phyloP scores from a whole-genome alignment of 2,797 vertebrate species.

The Kryptopterus vitreolus region DNA sequence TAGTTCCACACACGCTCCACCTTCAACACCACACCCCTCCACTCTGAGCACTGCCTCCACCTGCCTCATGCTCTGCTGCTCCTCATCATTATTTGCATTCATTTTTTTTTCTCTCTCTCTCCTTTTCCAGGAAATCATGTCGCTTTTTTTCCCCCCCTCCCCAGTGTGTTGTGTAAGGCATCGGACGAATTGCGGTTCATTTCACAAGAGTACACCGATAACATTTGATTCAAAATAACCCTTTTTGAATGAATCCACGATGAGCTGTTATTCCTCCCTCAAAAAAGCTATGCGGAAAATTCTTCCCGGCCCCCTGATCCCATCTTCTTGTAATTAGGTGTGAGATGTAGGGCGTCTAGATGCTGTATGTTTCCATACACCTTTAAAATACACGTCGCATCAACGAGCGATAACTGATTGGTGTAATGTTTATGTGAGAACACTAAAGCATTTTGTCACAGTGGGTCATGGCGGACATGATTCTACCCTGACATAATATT shows the following conservation, averaged over 20 bases:
- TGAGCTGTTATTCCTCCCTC: slow-evolving; percentile 51
- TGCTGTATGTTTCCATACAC: neutral
- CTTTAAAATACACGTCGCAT: neutral
- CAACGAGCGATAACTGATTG: too few relatives aligned
- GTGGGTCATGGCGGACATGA: neutral
- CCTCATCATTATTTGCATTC: slow-evolving; percentile 54
- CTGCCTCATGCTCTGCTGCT: slow-evolving; percentile 60
- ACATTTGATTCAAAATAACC: slow-evolving; percentile 19
- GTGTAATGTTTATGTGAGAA: neutral
- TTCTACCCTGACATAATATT: too few relatives aligned
- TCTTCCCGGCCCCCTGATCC: slow-evolving; percentile 15
- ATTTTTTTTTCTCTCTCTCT: neutral
- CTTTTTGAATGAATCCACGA: slow-evolving; percentile 27
- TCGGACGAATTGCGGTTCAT: slow-evolving; percentile 29
- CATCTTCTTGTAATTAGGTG: neutral
- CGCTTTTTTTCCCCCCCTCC: slow-evolving; percentile 38
- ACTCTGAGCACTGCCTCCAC: slow-evolving; percentile 52
- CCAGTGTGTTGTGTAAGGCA: slow-evolving; percentile 28
- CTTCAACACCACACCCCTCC: slow-evolving; percentile 39
- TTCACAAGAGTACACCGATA: slow-evolving; percentile 17
- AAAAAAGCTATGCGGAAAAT: slow-evolving; percentile 33
- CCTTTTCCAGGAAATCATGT: slow-evolving; percentile 42
- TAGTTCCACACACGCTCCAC: slow-evolving; percentile 38
- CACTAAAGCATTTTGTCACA: neutral
- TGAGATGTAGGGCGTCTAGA: neutral